phyloP scores from a whole-genome alignment of 2,797 vertebrate genomes.

The Xenopus petersii region DNA sequence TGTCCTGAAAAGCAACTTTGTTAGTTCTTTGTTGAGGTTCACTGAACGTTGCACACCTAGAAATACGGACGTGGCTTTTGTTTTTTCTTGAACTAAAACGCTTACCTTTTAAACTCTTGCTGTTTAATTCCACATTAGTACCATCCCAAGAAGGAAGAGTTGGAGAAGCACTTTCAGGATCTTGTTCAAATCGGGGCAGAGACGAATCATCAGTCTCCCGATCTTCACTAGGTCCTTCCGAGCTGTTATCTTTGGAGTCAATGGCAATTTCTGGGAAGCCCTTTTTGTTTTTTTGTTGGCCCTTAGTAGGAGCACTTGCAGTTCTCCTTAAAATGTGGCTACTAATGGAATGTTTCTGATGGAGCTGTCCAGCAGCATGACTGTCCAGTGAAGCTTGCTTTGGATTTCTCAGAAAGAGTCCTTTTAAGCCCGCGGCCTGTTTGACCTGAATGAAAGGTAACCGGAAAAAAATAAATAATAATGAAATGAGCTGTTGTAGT shows the following conservation, averaged over 20 bases:
- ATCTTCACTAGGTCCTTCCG: slow-evolving; percentile 78
- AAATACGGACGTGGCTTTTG: slow-evolving; percentile 60
- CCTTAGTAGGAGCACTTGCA: slow-evolving; percentile 93
- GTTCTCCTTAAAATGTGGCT: slow-evolving; percentile 90
- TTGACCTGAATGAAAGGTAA: slow-evolving; percentile 73
- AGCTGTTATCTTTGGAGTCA: slow-evolving; percentile 82
- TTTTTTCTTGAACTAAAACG: slow-evolving; percentile 56
- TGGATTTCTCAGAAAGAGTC: slow-evolving; percentile 96
- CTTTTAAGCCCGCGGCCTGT: slow-evolving; percentile 91
- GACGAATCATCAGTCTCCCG: slow-evolving; percentile 68
- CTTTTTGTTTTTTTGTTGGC: slow-evolving; percentile 84
- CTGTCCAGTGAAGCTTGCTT: slow-evolving; percentile 98
- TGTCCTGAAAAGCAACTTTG: slow-evolving; percentile 67
- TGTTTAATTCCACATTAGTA: slow-evolving; percentile 69
- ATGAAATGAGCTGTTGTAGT: slow-evolving; percentile 1
- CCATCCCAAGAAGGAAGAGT: slow-evolving; percentile 58
- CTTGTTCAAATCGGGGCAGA: slow-evolving; percentile 62
- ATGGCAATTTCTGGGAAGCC: slow-evolving; percentile 84
- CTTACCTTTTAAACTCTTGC: slow-evolving; percentile 89
- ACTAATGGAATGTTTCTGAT: slow-evolving; percentile 87
- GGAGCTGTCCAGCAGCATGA: slow-evolving; percentile 92
- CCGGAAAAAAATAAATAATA: slow-evolving; percentile 14
- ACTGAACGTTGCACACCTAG: slow-evolving; percentile 65
- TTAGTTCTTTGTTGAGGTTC: slow-evolving; percentile 75
- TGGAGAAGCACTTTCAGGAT: slow-evolving; percentile 53